Evolutionary conservation across 2,888 invertebrate genomes (phyloP), one percentile per base, ranked within the genome.

Genomic region (Pammene aurita): DNA sequence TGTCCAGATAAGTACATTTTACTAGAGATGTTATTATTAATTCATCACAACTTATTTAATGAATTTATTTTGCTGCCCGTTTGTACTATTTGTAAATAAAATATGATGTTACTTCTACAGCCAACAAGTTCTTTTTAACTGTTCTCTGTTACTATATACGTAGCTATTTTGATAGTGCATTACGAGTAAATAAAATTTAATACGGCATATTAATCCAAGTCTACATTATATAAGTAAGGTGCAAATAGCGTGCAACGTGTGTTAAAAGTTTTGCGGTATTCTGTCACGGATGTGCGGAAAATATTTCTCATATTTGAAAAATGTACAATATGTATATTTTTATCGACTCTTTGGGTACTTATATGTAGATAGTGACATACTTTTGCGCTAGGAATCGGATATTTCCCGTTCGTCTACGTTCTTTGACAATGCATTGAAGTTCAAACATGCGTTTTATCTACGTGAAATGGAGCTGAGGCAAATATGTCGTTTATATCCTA

Each of bases 381-480:
- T 13, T 57, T 18, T 42, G 7, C 18, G 42, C 14, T 57, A 18
- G 16, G 18, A 57, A 57, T 42, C 42, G 7, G 41, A 56, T 11
- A 41, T 56, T 56, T 13, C 13, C 13, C 18, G 7, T 56, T 41
- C 38, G 41, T 18, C 13, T 57, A 42, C n/a, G 42, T 42, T 42
- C 41, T 42, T 42, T 18, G 42, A 42, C 42, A 57, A 18, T 50
- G 50, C 26, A 50, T 50, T 57, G 18, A 11, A 50, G 6, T 57
- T 41, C 18, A 42, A 57, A 18, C 41, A 41, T 41, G 56, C 41
- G 35, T 57, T 57, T 41, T 57, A 18, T 41, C 18, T 9, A 18
- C 11, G 38, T 18, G 57, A 26, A 42, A 18, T 42, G 2, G 38
- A 13, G 18, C 41, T 6, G 16, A 16, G 16, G 2, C 7, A 42